Evolutionary conservation across 2,797 vertebrate genomes (phyloP), one percentile per base, ranked within the genome.

Genomic region (Urophycis tenuis): DNA sequence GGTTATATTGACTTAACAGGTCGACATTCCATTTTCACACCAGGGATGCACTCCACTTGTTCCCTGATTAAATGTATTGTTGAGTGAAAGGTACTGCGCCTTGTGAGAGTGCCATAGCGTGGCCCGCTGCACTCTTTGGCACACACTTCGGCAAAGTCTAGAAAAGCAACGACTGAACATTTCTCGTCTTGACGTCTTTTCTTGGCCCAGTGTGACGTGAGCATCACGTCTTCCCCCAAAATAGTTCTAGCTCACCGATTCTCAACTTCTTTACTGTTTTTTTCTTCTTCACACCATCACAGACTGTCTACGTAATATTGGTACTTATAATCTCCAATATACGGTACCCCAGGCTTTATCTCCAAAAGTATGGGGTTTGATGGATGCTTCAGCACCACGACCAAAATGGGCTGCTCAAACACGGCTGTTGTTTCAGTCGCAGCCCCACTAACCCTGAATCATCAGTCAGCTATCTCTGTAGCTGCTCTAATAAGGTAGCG

Each of bases 1-100:
- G 77, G 53, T 78, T 85, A 84, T 88, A 90, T 86, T 86, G 86
- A 86, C 80, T 49, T 64, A 81, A 79, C 60, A 67, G 82, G 80
- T 84, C 80, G 86, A 71, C 87, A 35, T 82, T 81, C 72, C 81
- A 34, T 29, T 82, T 39, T 74, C 53, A 79, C 84, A 79, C 83
- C 77, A 71, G 85, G 80, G 86, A 85, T 84, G 72, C 80, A 81
- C 84, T 84, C 75, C 78, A 88, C 75, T 88, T 78, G 78, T 80
- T 87, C 81, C 75, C 70, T 82, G 83, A 87, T 88, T 85, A 81
- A 72, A 87, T 72, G 64, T 79, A 77, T 81, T 83, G 75, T 83
- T 36, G 81, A 81, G 80, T 82, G 80, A 84, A 89, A 70, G 80
- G 70, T 70, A 84, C 77, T 36, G 3, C 73, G 75, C 81, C 77